Evolutionary conservation across 2,113 vertebrate genomes (phyloP).

Genomic region (Pseudorectes ferrugineus): DNA sequence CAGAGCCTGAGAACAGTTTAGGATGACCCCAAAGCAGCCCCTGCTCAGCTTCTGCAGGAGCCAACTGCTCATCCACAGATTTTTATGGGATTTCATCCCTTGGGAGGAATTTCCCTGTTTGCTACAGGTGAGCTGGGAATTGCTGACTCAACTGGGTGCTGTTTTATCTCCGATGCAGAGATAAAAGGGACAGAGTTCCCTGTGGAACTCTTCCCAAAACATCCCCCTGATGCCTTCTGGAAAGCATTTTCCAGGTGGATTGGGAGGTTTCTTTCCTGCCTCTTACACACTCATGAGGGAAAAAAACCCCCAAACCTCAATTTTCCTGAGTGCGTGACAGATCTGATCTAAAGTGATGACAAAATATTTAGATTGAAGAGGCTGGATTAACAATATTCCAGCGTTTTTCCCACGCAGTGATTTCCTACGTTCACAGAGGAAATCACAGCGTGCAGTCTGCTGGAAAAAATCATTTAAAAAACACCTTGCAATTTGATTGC

Average conservation of each 20-base stretch:
- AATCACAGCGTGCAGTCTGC: neutral
- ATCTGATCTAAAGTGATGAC: constrained; percentile 11
- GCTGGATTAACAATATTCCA: neutral
- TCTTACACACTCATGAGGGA: neutral
- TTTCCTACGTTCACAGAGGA: neutral
- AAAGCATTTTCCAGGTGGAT: neutral
- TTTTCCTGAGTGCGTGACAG: neutral
- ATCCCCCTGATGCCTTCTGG: neutral
- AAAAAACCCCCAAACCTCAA: neutral
- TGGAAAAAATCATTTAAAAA: neutral
- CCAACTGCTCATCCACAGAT: neutral
- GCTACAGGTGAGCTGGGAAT: neutral
- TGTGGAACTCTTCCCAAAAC: neutral
- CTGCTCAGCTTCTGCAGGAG: neutral
- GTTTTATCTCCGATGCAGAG: neutral
- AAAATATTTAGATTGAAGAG: constrained; percentile 43
- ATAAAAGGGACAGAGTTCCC: neutral
- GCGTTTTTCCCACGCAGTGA: neutral
- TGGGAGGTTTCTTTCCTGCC: neutral
- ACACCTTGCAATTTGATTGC: neutral
- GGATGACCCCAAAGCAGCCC: neutral
- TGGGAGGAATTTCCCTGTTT: neutral
- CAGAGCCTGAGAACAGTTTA: neutral
- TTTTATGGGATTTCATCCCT: neutral
- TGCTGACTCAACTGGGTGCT: neutral